These are phyloP conservation scores for Stenichneumon culpator DNA, from an alignment of 2,888 invertebrate genomes.

Conservation along the genomic window DNA sequence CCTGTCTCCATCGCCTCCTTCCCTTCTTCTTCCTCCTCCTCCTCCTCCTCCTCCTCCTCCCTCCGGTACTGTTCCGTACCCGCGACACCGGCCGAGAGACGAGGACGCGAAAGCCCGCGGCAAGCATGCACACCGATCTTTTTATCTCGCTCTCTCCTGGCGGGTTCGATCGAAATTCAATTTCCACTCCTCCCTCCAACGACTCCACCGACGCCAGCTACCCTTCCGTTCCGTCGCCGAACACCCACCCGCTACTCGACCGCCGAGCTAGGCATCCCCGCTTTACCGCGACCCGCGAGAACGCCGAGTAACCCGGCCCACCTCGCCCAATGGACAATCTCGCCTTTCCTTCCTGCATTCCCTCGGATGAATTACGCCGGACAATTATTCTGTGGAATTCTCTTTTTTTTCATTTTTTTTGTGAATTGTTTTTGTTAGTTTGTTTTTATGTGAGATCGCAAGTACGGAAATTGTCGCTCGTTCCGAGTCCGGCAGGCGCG, in stretches of 20 bases:
- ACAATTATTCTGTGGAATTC: constrained; percentile 83
- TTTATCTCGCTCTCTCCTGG: constrained; percentile 63
- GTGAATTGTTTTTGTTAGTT: too few relatives aligned
- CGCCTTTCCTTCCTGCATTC: constrained; percentile 77
- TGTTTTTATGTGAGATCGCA: background rate
- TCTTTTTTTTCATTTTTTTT: constrained; percentile 70
- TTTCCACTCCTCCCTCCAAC: constrained; percentile 81
- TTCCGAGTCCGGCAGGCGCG: background rate
- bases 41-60: constrained; percentile 63
- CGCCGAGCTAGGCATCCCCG: constrained; percentile 48
- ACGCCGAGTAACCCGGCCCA: constrained; percentile 59
- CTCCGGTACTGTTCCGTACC: background rate
- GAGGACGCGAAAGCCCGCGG: background rate
- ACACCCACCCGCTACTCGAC: constrained; percentile 48
- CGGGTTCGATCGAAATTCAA: constrained; percentile 85
- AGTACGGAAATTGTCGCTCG: background rate
- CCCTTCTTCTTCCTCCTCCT: constrained; percentile 40
- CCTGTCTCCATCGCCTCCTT: constrained; percentile 54
- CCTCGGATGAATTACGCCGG: constrained; percentile 83
- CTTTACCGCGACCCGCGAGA: constrained; percentile 50
- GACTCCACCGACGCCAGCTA: constrained; percentile 65
- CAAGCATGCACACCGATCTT: constrained; percentile 9
- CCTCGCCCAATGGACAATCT: constrained; percentile 55
- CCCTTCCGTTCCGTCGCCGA: constrained; percentile 43
- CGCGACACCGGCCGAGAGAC: background rate